A percentile compares a stretch with the other conserved stretches of the same genome.
Conservation (phyloP, 1,140 invertebrate genomes). For the Linepithema humile region DNA sequence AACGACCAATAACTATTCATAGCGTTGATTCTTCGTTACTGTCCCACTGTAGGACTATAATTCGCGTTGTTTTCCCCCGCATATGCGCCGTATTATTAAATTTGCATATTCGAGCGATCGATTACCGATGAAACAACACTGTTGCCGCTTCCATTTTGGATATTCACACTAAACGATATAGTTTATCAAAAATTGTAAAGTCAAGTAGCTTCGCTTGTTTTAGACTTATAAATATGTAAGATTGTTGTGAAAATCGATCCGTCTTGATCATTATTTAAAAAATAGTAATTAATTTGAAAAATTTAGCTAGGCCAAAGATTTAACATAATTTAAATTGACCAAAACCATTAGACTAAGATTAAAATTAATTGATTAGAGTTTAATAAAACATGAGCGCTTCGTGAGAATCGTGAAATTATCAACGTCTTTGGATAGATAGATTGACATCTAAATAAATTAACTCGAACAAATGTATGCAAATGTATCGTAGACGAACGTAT, state of each 20-base stretch:
- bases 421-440: not conserved
- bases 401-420: not conserved
- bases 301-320: too few species aligned
- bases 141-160: not conserved
- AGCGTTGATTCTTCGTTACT: slow-evolving; percentile 45
- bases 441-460: slow-evolving; percentile 21
- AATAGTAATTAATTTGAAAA: not conserved
- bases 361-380: not conserved
- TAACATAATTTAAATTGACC: too few species aligned
- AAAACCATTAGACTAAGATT: too few species aligned
- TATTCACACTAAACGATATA: not conserved
- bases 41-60: slow-evolving; percentile 44
- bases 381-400: not conserved
- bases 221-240: not conserved
- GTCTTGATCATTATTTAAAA: not conserved
- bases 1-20: slow-evolving; percentile 70
- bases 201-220: not conserved
- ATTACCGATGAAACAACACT: slow-evolving; percentile 23
- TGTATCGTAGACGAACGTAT: not conserved
- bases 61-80: slow-evolving; percentile 23
- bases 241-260: slow-evolving; percentile 41
- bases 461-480: slow-evolving; percentile 15
- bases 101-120: slow-evolving; percentile 19
- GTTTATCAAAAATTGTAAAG: not conserved
- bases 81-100: slow-evolving; percentile 1